A percentile compares a stretch with the other conserved stretches of the same genome.
Evolutionary conservation across 1,140 invertebrate genomes (phyloP).

Genomic region (Drosophila kikkawai): DNA sequence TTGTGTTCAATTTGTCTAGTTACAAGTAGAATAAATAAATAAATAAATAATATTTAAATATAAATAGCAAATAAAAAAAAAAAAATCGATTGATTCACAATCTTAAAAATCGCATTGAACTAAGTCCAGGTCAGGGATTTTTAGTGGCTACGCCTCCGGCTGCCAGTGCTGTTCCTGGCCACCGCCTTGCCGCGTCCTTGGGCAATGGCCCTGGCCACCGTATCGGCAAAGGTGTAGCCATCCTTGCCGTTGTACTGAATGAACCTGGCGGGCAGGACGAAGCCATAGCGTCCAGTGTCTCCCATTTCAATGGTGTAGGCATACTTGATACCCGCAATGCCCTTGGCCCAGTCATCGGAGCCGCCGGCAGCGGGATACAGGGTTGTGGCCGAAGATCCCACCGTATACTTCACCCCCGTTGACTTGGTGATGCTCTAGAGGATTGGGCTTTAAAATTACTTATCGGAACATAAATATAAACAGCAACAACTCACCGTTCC

Average conservation of each 20-base stretch:
- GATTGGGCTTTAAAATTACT: not conserved
- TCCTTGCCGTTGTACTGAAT: conserved; percentile 94
- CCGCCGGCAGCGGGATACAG: conserved; percentile 93
- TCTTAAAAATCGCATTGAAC: conserved; percentile 44
- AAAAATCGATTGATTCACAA: conserved; percentile 21
- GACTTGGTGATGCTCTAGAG: conserved; percentile 88
- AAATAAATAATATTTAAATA: conserved; percentile 67
- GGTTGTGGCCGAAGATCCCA: conserved; percentile 91
- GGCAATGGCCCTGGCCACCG: conserved; percentile 87
- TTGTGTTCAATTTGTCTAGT: conserved; percentile 76
- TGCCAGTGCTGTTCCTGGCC: conserved; percentile 47
- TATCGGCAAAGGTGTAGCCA: conserved; percentile 93
- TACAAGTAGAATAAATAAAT: conserved; percentile 81
- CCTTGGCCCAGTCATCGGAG: conserved; percentile 97
- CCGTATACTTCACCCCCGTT: conserved; percentile 89
- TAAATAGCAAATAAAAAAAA: conserved; percentile 64
- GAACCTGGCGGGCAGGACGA: conserved; percentile 92
- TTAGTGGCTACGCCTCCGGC: conserved; percentile 58
- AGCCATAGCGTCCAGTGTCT: conserved; percentile 95
- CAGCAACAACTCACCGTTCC: conserved; percentile 85
- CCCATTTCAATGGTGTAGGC: conserved; percentile 95
- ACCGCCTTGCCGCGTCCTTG: conserved; percentile 54
- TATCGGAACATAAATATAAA: not conserved
- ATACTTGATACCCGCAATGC: conserved; percentile 93
- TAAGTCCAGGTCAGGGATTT: conserved; percentile 19